Base-by-base conservation (phyloP, 2,113 vertebrate species). In the Bujurquina vittata region DNA sequence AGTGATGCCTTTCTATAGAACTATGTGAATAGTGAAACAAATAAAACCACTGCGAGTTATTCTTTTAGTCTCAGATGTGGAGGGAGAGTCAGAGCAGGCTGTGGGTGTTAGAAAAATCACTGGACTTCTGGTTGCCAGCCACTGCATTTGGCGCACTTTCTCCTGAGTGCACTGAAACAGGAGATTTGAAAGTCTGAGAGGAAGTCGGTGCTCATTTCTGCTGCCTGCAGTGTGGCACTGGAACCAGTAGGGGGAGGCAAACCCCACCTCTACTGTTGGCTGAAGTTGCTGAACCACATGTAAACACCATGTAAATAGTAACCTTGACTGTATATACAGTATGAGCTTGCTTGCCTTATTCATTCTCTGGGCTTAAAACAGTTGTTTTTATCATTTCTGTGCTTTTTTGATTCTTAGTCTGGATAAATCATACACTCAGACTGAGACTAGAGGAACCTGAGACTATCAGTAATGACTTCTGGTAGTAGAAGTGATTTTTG, bases 341-440 rank as follows among this genome's bases (percentile, higher is more conserved):
- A 84, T 83, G 79, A 94, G 93, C 91, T 95, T 94, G 90, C 92
- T 95, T 94, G 94, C 93, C 93, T 94, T 95, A 94, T 87, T 91
- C 69, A 89, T 87, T 87, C 61, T 88, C 62, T 86, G 89, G 58
- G 75, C 76, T 84, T 46, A 77, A 82, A 75, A 79, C 12, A 2
- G 7, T 82, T 4, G 26, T 58, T 77, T 75, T 77, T 54, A 81
- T 46, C 0, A 43, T 61, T 77, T 82, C 23, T 54, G 63, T 63
- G 49, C 54, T 61, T 69, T 72, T 75, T 20, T 79, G 31, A 57
- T 56, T 31, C 65, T 67, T 84, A 22, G 55, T 79, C 46, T 63
- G 84, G 67, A 87, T 29, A 69, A 81, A 75, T 84, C 58, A 63
- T 62, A 65, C 43, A 22, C 2, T 79, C 56, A 69, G 40, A 49